phyloP scores from a whole-genome alignment of 2,797 vertebrate species.

The Sparus aurata region DNA sequence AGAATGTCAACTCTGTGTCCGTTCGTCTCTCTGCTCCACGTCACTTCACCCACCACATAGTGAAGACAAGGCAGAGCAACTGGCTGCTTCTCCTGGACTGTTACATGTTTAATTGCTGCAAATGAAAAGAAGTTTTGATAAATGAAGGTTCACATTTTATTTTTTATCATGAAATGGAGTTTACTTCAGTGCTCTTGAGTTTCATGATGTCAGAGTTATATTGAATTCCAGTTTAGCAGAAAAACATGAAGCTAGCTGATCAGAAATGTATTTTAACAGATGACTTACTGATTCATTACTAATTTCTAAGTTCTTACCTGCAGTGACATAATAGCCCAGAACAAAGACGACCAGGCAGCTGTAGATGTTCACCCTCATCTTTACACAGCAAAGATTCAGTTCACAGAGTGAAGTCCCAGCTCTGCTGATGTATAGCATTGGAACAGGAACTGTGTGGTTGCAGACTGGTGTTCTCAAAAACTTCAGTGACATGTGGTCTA shows the following conservation, averaged over 20 bases:
- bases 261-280: too few species aligned
- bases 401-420: too few species aligned
- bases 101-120: neutral
- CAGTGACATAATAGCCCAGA: neutral
- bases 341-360: slow-evolving; percentile 8
- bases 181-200: too few species aligned
- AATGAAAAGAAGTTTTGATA: neutral
- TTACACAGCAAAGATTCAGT: neutral
- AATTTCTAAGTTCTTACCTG: slow-evolving; percentile 22
- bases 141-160: too few species aligned
- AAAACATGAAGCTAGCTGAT: neutral
- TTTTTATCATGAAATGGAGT: too few species aligned
- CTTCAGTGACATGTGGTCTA: too few species aligned
- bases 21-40: neutral
- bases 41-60: neutral
- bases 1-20: neutral
- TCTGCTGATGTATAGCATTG: too few species aligned
- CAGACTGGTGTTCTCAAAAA: too few species aligned
- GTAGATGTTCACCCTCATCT: slow-evolving; percentile 10
- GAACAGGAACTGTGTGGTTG: too few species aligned
- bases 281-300: neutral
- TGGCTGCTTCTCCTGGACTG: fast-evolving
- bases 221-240: neutral
- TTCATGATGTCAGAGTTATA: too few species aligned
- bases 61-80: neutral